Conservation (phyloP, 1,140 invertebrate genomes). For the Chrysomallon squamiferum region DNA sequence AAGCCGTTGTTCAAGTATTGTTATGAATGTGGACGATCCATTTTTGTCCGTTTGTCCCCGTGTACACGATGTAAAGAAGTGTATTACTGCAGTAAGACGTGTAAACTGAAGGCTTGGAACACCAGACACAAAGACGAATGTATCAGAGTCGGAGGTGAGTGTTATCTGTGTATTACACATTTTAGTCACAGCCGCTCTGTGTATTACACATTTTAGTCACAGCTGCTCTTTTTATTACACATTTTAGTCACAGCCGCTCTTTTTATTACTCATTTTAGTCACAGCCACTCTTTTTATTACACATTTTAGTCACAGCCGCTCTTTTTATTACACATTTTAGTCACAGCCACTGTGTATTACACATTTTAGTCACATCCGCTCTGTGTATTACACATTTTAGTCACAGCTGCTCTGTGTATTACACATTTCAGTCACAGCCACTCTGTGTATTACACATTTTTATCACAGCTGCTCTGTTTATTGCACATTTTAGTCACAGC, state of each 20-base stretch:
- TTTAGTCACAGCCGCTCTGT: background rate
- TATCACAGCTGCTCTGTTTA: too few relatives aligned
- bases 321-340: too few relatives aligned
- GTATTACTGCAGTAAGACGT: conserved; percentile 64
- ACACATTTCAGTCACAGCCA: too few relatives aligned
- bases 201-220: background rate
- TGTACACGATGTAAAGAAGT: conserved; percentile 64
- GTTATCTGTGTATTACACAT: background rate
- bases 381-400: too few relatives aligned
- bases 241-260: background rate
- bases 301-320: too few relatives aligned
- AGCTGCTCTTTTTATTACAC: background rate
- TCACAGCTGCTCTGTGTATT: too few relatives aligned
- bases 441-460: too few relatives aligned
- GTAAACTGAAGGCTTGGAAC: conserved; percentile 63
- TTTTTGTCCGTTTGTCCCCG: conserved; percentile 56
- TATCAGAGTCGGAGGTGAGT: conserved; percentile 54
- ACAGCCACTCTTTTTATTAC: background rate
- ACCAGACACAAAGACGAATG: conserved; percentile 61
- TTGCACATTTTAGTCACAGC: too few relatives aligned
- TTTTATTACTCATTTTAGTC: background rate
- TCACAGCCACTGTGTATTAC: too few relatives aligned
- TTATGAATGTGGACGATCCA: conserved; percentile 62
- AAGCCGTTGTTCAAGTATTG: conserved; percentile 61
- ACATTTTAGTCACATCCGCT: too few relatives aligned